These are phyloP conservation scores for Amphipoea oculea DNA, from an alignment of 2,888 invertebrate species.

Conservation along the genomic window DNA sequence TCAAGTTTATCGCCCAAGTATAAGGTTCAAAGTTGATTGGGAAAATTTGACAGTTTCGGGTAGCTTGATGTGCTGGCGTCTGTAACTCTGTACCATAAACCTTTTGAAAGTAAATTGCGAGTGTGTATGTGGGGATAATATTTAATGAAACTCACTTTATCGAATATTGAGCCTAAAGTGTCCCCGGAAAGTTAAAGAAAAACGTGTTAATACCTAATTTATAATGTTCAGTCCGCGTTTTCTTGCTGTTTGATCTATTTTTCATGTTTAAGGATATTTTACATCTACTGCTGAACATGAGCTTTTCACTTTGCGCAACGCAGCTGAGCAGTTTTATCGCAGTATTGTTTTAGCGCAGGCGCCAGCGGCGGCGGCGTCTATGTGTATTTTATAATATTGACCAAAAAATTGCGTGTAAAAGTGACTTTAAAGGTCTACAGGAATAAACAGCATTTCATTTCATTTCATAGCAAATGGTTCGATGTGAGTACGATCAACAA, in stretches of 20 bases:
- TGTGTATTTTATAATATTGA: too few relatives aligned
- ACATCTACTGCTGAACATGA: not conserved
- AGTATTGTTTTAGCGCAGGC: too few relatives aligned
- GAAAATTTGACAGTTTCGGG: too few relatives aligned
- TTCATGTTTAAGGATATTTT: not conserved
- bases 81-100: constrained; percentile 32
- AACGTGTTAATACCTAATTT: not conserved
- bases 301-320: not conserved
- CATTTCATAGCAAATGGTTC: not conserved
- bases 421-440: too few relatives aligned
- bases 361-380: not conserved
- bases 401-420: too few relatives aligned
- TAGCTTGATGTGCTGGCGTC: too few relatives aligned
- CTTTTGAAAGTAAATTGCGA: constrained; percentile 60
- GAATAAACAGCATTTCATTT: not conserved
- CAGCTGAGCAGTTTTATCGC: not conserved
- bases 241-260: not conserved
- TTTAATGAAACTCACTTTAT: constrained; percentile 48
- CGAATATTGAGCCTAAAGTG: constrained; percentile 25
- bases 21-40: too few relatives aligned
- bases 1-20: too few relatives aligned
- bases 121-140: constrained; percentile 37
- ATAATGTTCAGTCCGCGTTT: not conserved
- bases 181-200: not conserved
- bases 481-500: not conserved